These are phyloP conservation scores for Phrynocephalus guinanensis DNA, from an alignment of 2,797 vertebrate species.

Conservation along the genomic window DNA sequence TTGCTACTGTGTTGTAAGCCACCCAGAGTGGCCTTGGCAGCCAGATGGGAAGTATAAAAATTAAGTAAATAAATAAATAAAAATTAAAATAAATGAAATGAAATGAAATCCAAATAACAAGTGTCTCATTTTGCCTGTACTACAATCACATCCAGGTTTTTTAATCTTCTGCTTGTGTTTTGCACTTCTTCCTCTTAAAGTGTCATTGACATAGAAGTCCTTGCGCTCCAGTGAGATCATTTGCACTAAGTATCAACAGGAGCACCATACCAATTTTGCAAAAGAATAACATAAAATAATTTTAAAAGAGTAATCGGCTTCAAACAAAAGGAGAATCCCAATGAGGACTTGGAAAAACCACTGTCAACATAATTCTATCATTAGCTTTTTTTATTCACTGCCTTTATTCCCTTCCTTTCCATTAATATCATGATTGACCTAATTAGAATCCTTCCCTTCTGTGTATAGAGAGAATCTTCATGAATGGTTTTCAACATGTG, in stretches of 20 bases:
- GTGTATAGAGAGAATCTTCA: conserved; percentile 8
- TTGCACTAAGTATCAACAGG: not conserved
- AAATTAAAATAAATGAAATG: no score
- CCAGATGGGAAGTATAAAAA: no score
- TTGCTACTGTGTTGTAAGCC: no score
- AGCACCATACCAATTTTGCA: not conserved
- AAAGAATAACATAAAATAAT: conserved; percentile 3
- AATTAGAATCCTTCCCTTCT: conserved; percentile 10
- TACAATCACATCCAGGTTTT: not conserved
- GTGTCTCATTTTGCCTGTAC: not conserved
- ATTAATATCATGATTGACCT: conserved; percentile 35
- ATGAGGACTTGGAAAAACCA: conserved; percentile 16
- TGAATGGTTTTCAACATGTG: conserved; percentile 39
- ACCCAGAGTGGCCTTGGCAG: no score
- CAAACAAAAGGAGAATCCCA: conserved; percentile 24
- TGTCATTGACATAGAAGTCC: not conserved
- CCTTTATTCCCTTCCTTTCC: conserved; percentile 36
- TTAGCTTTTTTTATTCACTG: conserved; percentile 10
- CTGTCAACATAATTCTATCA: conserved; percentile 35
- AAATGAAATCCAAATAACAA: not conserved
- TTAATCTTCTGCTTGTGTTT: not conserved
- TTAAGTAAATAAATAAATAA: no score
- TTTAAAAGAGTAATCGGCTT: conserved; percentile 14
- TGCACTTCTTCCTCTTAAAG: not conserved
- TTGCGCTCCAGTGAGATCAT: not conserved